These are phyloP conservation scores for Hypselothyrea guttata DNA, from an alignment of 2,888 invertebrate species.

Conservation along the genomic window DNA sequence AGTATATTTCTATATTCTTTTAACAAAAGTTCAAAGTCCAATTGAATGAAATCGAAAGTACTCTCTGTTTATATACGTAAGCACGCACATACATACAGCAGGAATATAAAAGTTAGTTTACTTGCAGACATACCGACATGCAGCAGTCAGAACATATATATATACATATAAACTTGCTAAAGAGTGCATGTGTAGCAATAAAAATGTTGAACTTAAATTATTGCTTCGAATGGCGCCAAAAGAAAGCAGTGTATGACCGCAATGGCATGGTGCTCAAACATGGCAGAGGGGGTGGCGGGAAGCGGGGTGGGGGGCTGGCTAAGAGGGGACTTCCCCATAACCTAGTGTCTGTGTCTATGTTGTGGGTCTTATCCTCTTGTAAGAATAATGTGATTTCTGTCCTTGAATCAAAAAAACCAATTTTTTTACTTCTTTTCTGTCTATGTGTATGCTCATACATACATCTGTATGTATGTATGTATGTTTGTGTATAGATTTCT, in stretches of 20 bases:
- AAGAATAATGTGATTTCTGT: slow-evolving; percentile 82
- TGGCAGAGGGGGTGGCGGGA: slow-evolving; percentile 18
- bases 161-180: slow-evolving; percentile 43
- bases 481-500: slow-evolving; percentile 40
- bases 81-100: neutral
- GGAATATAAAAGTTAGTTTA: slow-evolving; percentile 8
- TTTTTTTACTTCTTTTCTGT: slow-evolving; percentile 74
- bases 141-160: slow-evolving; percentile 15
- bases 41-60: slow-evolving; percentile 76
- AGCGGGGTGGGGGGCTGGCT: slow-evolving; percentile 9
- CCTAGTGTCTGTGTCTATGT: slow-evolving; percentile 67
- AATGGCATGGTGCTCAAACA: slow-evolving; percentile 50
- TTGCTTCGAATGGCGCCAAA: slow-evolving; percentile 69
- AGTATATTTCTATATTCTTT: slow-evolving; percentile 53
- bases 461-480: slow-evolving; percentile 68
- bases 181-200: slow-evolving; percentile 69
- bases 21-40: slow-evolving; percentile 70
- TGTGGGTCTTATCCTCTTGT: slow-evolving; percentile 69
- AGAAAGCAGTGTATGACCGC: slow-evolving; percentile 56
- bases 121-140: slow-evolving; percentile 21
- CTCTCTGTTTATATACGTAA: slow-evolving; percentile 41
- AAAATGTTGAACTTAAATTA: slow-evolving; percentile 79
- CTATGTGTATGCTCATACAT: slow-evolving; percentile 48
- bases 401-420: slow-evolving; percentile 82
- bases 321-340: slow-evolving; percentile 45